A percentile compares a stretch with the other conserved stretches of the same genome.
These are phyloP conservation scores for Megathymus violae DNA, from an alignment of 1,140 invertebrate genomes.

Conservation along the genomic window DNA sequence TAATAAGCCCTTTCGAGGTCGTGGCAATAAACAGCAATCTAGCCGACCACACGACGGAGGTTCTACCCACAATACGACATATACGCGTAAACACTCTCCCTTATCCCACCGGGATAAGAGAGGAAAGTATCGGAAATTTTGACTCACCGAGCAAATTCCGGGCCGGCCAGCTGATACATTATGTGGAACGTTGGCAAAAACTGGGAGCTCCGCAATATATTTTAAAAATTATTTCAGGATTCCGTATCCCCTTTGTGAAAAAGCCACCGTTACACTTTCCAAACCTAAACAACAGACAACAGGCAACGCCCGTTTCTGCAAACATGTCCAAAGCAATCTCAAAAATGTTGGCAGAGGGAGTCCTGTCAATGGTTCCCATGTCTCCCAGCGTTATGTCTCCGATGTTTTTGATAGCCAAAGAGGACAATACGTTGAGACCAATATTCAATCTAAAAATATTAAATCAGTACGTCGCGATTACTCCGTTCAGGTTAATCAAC, in stretches of 20 bases:
- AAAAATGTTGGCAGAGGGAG: constrained; percentile 9
- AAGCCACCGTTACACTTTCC: constrained; percentile 4
- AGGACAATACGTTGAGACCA: background rate
- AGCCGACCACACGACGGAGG: too few species aligned
- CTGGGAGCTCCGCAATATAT: constrained; percentile 6
- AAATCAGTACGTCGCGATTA: background rate
- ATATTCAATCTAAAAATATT: background rate
- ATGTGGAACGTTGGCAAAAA: too few species aligned
- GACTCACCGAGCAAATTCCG: too few species aligned
- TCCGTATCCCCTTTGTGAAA: background rate
- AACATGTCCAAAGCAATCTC: background rate
- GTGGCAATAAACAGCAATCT: too few species aligned
- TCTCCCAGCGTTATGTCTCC: constrained; percentile 4
- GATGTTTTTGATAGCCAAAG: constrained; percentile 5
- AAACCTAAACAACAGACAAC: background rate
- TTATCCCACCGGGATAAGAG: constrained; percentile 16
- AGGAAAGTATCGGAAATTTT: background rate
- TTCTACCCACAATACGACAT: too few species aligned
- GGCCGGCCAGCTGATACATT: background rate
- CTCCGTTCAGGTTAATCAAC: too few species aligned
- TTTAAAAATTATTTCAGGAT: constrained; percentile 7
- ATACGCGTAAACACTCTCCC: background rate
- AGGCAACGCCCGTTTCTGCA: too few species aligned
- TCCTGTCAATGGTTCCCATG: background rate
- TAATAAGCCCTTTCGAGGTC: background rate